Evolutionary conservation across 2,888 invertebrate species (phyloP).

Genomic region (Tachina fera): DNA sequence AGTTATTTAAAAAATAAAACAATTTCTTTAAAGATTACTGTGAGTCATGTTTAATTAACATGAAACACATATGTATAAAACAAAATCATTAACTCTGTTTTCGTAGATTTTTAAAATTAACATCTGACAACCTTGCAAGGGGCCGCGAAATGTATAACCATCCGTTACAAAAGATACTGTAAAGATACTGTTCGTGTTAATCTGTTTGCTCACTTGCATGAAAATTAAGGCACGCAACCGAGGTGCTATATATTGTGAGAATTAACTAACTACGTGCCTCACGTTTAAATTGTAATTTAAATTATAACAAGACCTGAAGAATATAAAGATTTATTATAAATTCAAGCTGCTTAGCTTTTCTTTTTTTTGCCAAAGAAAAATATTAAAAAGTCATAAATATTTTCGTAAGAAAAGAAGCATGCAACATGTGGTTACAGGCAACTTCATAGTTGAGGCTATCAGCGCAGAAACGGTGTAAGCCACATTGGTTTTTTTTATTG

Average conservation of each 20-base stretch:
- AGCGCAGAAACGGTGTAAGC: too few relatives aligned
- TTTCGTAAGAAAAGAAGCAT: background rate
- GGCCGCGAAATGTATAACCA: too few relatives aligned
- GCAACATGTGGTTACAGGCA: slow-evolving; percentile 18
- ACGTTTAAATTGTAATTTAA: too few relatives aligned
- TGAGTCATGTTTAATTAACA: too few relatives aligned
- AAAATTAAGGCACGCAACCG: slow-evolving; percentile 27
- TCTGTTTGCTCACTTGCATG: background rate
- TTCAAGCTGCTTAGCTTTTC: background rate
- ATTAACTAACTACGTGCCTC: background rate
- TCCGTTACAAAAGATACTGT: too few relatives aligned
- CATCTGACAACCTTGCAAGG: too few relatives aligned
- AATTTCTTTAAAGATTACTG: too few relatives aligned
- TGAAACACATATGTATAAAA: too few relatives aligned
- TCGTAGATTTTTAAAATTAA: too few relatives aligned
- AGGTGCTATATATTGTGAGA: background rate
- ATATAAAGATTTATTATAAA: background rate
- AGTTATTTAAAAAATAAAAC: too few relatives aligned
- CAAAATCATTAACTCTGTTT: too few relatives aligned
- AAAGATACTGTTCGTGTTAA: background rate
- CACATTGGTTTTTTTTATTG: background rate
- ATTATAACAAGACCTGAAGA: background rate
- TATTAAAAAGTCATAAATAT: background rate
- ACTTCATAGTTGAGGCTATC: background rate
- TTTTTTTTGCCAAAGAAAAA: too few relatives aligned